Conservation (phyloP, 2,888 invertebrate genomes). For the Ichneumon xanthorius region DNA sequence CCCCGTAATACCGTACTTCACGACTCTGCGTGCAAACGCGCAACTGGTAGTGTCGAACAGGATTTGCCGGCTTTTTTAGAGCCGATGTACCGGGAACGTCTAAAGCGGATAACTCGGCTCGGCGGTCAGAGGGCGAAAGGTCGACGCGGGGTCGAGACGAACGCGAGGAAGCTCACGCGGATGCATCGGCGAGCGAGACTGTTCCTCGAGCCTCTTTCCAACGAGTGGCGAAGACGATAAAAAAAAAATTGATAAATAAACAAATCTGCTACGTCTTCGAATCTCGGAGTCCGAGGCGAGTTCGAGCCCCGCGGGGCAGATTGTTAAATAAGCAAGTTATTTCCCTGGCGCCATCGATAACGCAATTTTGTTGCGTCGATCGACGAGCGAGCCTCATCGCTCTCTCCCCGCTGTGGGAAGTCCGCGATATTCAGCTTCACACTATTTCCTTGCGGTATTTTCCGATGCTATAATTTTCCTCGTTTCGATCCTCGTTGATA, state of each 20-base stretch:
- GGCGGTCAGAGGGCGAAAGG: conserved; percentile 36
- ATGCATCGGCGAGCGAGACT: background rate
- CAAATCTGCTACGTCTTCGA: background rate
- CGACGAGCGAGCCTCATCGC: background rate
- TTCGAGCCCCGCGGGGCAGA: background rate
- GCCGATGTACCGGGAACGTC: background rate
- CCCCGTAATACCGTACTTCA: conserved; percentile 5
- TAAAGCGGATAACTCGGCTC: background rate
- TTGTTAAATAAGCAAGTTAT: background rate
- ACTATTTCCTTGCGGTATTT: background rate
- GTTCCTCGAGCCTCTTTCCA: background rate
- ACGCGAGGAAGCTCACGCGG: background rate
- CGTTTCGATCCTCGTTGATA: background rate
- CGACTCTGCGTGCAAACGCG: background rate
- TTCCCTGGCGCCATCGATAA: background rate
- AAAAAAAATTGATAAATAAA: background rate
- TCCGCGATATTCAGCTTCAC: background rate
- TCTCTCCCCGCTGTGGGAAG: background rate
- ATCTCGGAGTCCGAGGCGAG: background rate
- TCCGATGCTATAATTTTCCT: background rate
- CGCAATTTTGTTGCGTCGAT: background rate
- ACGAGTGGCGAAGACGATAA: background rate
- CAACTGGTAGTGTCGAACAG: background rate
- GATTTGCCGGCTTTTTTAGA: background rate
- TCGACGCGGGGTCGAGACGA: background rate